phyloP scores from a whole-genome alignment of 2,797 vertebrate genomes.

The Odontamblyopus lacepedii region DNA sequence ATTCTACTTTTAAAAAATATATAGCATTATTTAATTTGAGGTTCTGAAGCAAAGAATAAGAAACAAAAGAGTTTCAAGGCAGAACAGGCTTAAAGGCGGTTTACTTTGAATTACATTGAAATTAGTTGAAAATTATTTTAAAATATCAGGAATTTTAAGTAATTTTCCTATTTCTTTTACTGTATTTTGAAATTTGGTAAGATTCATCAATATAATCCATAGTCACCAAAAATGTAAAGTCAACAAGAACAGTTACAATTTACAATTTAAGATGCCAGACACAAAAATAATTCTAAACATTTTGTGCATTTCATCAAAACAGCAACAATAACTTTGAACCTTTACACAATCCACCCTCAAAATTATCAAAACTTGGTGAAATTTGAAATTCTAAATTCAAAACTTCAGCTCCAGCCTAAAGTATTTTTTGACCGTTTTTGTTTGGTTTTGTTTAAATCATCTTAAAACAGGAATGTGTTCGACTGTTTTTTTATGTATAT shows the following conservation, averaged over 20 bases:
- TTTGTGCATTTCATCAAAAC: constrained; percentile 18
- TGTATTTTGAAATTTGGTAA: too few relatives aligned
- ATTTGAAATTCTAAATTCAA: constrained; percentile 8
- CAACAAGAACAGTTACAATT: constrained; percentile 28
- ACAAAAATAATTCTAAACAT: constrained; percentile 3
- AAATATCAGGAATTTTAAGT: too few relatives aligned
- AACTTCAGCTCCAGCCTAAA: constrained; percentile 64
- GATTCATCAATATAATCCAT: background rate
- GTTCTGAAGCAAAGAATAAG: constrained; percentile 37
- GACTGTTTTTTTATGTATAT: background rate
- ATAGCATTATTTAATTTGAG: background rate
- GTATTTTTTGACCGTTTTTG: constrained; percentile 2
- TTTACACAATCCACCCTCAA: constrained; percentile 22
- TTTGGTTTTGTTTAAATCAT: background rate
- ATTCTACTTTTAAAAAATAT: constrained; percentile 15
- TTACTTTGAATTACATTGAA: background rate
- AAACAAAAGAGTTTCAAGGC: constrained; percentile 52
- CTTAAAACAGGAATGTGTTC: constrained; percentile 2
- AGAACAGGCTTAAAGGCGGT: constrained; percentile 29
- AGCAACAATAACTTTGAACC: constrained; percentile 22
- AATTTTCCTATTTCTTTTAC: background rate
- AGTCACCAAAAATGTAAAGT: constrained; percentile 26
- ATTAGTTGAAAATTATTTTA: background rate
- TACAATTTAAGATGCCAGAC: constrained; percentile 35
- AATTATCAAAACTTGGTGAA: background rate